Conservation (phyloP, 2,797 vertebrate species). For the Thripadectes ignobilis region DNA sequence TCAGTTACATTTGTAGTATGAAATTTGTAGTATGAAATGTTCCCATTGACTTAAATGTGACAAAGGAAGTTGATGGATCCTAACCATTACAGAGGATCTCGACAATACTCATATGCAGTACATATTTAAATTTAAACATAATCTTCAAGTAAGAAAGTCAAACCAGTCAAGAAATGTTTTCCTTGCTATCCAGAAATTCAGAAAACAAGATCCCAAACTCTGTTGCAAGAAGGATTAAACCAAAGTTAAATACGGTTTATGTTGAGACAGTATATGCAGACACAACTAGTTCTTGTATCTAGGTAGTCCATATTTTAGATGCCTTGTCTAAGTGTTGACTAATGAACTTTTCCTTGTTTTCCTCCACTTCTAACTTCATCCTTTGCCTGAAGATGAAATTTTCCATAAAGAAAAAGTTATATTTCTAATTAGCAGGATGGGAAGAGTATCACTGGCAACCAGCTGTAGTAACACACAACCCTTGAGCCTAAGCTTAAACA, state of each 20-base stretch:
- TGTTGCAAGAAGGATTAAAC: not conserved
- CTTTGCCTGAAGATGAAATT: not conserved
- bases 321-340: not conserved
- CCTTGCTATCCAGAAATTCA: not conserved
- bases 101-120: not conserved
- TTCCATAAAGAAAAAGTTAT: not conserved
- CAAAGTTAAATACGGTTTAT: not conserved
- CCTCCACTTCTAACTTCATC: not conserved
- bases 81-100: not conserved
- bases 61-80: not conserved
- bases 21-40: not conserved
- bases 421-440: not conserved
- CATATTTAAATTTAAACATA: not conserved
- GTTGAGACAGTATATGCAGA: not conserved
- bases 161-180: not conserved
- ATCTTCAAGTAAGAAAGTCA: not conserved
- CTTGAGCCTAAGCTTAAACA: not conserved
- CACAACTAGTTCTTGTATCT: not conserved
- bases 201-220: not conserved
- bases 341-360: not conserved
- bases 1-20: not conserved
- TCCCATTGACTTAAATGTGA: not conserved
- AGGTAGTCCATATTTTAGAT: not conserved
- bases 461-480: not conserved
- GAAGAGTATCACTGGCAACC: not conserved